Conservation (phyloP, 2,113 vertebrate genomes). For the Garra rufa region DNA sequence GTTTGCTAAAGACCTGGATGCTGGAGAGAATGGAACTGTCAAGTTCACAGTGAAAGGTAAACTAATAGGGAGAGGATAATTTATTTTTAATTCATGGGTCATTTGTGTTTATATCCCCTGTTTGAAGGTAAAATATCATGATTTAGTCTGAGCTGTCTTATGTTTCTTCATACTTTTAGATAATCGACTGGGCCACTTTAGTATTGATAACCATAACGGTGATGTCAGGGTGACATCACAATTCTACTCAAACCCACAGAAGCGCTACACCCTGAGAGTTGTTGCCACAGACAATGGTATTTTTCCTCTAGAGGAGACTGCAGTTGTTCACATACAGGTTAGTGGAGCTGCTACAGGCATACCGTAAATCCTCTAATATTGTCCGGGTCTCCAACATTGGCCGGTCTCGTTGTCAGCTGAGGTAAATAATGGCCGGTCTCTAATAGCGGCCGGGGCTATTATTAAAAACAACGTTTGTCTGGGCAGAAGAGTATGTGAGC, state of each 20-base stretch:
- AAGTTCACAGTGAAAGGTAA: constrained; percentile 83
- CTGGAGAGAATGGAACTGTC: constrained; percentile 85
- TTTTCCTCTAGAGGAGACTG: constrained; percentile 75
- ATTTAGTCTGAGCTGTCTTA: not conserved
- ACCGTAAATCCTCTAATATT: too few species aligned
- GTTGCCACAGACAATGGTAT: constrained; percentile 82
- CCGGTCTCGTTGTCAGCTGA: too few species aligned
- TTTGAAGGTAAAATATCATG: not conserved
- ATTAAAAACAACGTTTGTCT: too few species aligned
- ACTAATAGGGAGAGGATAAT: not conserved
- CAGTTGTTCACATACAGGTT: constrained; percentile 84
- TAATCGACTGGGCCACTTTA: constrained; percentile 76
- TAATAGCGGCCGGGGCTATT: too few species aligned
- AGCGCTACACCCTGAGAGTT: constrained; percentile 78
- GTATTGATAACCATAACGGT: constrained; percentile 83
- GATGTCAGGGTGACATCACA: constrained; percentile 80
- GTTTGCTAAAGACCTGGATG: constrained; percentile 90
- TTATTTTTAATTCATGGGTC: not conserved
- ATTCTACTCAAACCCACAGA: constrained; percentile 69
- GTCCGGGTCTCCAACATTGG: too few species aligned
- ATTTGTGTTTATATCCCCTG: not conserved
- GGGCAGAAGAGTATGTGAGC: too few species aligned
- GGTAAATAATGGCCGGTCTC: too few species aligned
- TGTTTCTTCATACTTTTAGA: constrained; percentile 56
- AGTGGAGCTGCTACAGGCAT: not conserved